A percentile compares a stretch with the other conserved stretches of the same genome.
Conservation (phyloP, 2,113 vertebrate genomes). For the Cochlearius cochlearius region DNA sequence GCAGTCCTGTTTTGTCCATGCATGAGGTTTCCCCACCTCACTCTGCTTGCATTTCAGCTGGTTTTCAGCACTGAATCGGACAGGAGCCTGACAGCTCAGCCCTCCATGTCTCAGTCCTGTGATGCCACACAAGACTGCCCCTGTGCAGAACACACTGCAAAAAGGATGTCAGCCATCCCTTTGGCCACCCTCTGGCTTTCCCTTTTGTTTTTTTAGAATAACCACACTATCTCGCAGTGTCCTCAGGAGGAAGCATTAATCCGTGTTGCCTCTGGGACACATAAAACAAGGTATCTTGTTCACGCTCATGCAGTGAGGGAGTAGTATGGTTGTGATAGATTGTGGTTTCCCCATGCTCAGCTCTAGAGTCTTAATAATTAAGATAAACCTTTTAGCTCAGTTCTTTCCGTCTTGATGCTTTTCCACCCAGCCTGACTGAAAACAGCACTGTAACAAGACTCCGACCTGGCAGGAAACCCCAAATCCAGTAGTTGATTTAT, state of each 20-base stretch:
- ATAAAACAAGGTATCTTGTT: neutral
- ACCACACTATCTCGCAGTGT: neutral
- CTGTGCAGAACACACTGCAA: neutral
- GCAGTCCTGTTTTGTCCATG: neutral
- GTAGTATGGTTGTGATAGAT: neutral
- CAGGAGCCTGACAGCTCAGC: neutral
- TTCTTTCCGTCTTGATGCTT: neutral
- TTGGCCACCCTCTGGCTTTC: neutral
- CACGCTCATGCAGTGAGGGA: neutral
- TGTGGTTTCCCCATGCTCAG: neutral
- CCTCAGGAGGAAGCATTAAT: neutral
- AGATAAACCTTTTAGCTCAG: constrained; percentile 14
- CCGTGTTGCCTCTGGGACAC: neutral
- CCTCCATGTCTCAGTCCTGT: neutral
- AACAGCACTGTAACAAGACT: neutral
- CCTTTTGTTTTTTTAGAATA: neutral
- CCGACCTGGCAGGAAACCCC: neutral
- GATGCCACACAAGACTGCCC: neutral
- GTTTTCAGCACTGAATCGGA: neutral
- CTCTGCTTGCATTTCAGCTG: neutral
- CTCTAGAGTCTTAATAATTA: constrained; percentile 4
- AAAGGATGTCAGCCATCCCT: neutral
- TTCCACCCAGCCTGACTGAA: neutral
- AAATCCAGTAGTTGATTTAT: neutral
- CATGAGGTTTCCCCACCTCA: neutral